These are phyloP conservation scores for Belonocnema kinseyi DNA, from an alignment of 1,140 invertebrate species.

Conservation along the genomic window DNA sequence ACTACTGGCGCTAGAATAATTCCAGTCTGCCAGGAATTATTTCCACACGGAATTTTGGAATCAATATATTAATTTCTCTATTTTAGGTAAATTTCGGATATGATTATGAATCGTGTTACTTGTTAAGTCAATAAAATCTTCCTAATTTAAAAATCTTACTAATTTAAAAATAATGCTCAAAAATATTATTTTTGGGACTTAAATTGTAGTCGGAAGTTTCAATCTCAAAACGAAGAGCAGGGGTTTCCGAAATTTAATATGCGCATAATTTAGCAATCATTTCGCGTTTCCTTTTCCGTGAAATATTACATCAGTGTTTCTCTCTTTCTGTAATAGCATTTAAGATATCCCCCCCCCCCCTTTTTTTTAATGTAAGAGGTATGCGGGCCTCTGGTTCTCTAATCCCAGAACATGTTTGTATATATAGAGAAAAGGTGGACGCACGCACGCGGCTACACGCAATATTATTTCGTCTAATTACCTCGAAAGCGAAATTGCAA, in stretches of 20 bases:
- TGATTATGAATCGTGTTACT: not conserved
- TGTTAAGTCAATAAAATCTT: not conserved
- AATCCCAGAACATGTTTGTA: not conserved
- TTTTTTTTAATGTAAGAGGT: constrained; percentile 7
- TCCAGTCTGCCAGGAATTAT: no score
- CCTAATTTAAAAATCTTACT: not conserved
- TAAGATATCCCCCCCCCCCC: not conserved
- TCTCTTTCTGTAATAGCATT: constrained; percentile 8
- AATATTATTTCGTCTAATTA: constrained; percentile 49
- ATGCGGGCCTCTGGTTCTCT: not conserved
- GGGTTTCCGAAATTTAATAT: not conserved
- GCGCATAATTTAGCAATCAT: constrained; percentile 4
- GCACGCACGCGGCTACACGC: constrained; percentile 39
- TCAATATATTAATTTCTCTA: not conserved
- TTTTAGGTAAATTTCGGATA: not conserved
- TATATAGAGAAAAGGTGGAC: constrained; percentile 9
- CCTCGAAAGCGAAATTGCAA: constrained; percentile 44
- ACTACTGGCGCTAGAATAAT: no score
- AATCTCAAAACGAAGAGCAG: not conserved
- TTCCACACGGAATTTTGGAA: no score
- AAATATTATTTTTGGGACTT: not conserved
- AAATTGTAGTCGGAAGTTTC: no score
- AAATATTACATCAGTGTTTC: constrained; percentile 4
- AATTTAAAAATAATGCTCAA: not conserved
- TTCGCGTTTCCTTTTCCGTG: not conserved